These are phyloP conservation scores for Plemyria rubiginata DNA, from an alignment of 2,888 invertebrate genomes.

Conservation along the genomic window DNA sequence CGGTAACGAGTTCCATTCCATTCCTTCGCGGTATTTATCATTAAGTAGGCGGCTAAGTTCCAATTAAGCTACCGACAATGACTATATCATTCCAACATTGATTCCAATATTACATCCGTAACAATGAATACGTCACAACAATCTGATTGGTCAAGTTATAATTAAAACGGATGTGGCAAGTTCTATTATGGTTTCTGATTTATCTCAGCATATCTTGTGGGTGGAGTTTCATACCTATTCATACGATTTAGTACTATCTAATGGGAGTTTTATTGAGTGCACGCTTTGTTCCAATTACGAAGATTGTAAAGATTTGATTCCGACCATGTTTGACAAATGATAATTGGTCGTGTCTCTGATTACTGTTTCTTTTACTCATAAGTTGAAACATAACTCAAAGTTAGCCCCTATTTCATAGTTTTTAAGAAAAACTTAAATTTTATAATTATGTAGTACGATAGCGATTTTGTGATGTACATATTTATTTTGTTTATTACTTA, in stretches of 20 bases:
- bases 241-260: neutral
- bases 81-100: conserved; percentile 21
- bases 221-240: conserved; percentile 47
- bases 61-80: conserved; percentile 18
- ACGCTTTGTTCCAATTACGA: conserved; percentile 31
- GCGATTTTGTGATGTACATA: too few relatives aligned
- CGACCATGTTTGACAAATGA: too few relatives aligned
- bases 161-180: conserved; percentile 77
- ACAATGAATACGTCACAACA: conserved; percentile 40
- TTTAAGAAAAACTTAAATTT: too few relatives aligned
- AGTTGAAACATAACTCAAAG: too few relatives aligned
- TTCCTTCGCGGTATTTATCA: too few relatives aligned
- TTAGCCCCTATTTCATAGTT: too few relatives aligned
- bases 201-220: conserved; percentile 58
- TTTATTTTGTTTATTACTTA: too few relatives aligned
- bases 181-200: conserved; percentile 72
- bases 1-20: too few relatives aligned
- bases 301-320: conserved; percentile 36
- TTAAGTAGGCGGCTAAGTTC: conserved; percentile 17
- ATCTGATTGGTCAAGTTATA: conserved; percentile 53
- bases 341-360: too few relatives aligned
- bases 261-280: neutral
- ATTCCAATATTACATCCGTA: conserved; percentile 41
- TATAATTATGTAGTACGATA: too few relatives aligned
- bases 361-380: too few relatives aligned